Evolutionary conservation across 2,797 vertebrate genomes (phyloP), one percentile per base, ranked within the genome.

Genomic region (Chelon auratus): DNA sequence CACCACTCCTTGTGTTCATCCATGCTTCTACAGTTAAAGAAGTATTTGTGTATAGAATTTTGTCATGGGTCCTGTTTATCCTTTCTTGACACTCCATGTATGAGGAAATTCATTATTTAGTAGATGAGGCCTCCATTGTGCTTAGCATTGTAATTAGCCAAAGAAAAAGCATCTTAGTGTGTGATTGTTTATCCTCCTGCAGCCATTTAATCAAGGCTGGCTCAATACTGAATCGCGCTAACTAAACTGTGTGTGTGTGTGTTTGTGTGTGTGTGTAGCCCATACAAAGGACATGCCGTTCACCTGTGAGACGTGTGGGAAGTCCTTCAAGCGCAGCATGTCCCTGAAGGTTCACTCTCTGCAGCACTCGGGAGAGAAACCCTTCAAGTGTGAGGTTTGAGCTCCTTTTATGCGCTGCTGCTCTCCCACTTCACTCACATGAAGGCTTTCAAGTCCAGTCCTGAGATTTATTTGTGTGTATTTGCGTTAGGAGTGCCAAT

Each of bases 261-360:
- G 50, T 61, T 47, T 71, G 55, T 83, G 42, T 65, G 42, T 82
- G 9, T 80, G 47, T 68, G 36, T 42, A 99, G 97, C 97, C 76
- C 97, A 99, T 87, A 98, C 97, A n/a, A 98, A 99, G 96, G 97
- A 99, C 92, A 99, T 99, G 97, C 97, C 97, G 0, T 99, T 98
- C 92, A 99, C 97, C 64, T 99, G 97, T 0, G 97, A 99, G 93
- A 99, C 97, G 2, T 99, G 97, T 0, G 97, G 97, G 63, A 99
- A 99, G 91, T 99, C 97, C 7, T 99, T 99, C 93, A 99, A 99
- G 76, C 93, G 97, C 76, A 98, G 97, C 91, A 99, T 99, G 97
- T 99, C 97, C 50, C 95, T 99, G 80, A 99, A 99, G 92, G 97
- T 99, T 65, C 97, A 99, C 82, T 98, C 97, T 0, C 95, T 99